phyloP scores from a whole-genome alignment of 2,797 vertebrate species.

The Tenualosa ilisha region DNA sequence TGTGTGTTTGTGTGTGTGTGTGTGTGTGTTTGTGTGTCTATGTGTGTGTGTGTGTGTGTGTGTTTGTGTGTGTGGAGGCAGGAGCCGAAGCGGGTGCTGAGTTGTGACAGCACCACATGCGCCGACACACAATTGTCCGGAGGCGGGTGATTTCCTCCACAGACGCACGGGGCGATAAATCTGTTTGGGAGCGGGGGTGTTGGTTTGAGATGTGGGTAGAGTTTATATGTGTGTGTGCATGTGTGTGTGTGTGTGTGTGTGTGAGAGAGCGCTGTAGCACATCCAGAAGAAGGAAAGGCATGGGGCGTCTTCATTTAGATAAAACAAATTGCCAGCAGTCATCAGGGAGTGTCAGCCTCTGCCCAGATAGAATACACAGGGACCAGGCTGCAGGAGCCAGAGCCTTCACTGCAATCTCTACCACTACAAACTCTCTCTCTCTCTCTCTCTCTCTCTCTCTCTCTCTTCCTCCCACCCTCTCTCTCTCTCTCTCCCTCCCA shows the following conservation, averaged over 20 bases:
- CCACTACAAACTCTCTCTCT: background rate
- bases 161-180: constrained; percentile 69
- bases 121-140: constrained; percentile 51
- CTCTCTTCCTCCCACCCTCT: no score
- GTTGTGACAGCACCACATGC: constrained; percentile 5
- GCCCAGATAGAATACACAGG: constrained; percentile 39
- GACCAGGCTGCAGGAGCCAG: constrained; percentile 38
- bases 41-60: background rate
- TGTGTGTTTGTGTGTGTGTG: background rate
- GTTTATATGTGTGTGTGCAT: background rate
- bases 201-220: background rate
- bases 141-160: constrained; percentile 34
- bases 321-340: constrained; percentile 78
- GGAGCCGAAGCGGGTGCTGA: background rate
- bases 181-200: constrained; percentile 64
- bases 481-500: no score
- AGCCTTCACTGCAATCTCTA: constrained; percentile 22
- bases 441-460: background rate
- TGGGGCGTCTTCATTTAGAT: constrained; percentile 70
- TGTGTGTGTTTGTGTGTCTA: background rate
- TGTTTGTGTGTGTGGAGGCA: background rate
- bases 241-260: constrained; percentile 10
- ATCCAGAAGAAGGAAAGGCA: constrained; percentile 56
- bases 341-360: constrained; percentile 34
- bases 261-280: constrained; percentile 65